Base-by-base conservation (phyloP, 2,113 vertebrate genomes). In the Protobothrops flavoviridis region DNA sequence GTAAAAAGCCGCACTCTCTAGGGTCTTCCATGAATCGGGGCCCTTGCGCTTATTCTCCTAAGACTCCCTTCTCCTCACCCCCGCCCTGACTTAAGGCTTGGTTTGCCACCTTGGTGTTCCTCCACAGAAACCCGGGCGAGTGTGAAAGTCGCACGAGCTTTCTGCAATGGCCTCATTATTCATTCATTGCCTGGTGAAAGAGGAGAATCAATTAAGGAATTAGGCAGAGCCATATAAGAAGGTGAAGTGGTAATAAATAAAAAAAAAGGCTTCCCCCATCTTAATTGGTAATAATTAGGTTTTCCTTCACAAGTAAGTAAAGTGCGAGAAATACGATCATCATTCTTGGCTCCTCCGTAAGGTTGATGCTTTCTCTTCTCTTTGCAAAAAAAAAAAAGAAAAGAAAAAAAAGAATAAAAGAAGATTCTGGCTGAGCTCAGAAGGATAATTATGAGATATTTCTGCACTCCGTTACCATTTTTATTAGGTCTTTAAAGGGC, bases 211-310 rank as follows among this genome's bases (percentile, higher is more conserved):
- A 93, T 93, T 93, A 93, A 93, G 69, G 88, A 90, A 89, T 59
- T 85, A 89, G 20, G 53, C 64, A 93, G 69, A 57, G 50, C 55
- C 45, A 26, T 93, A 90, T n/a, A 93, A 81, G 69, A 85, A 90
- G 85, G 64, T 3, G 29, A 86, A 81, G 88, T 93, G 92, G 88
- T 56, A 90, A 93, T 93, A 90, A 86, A 26, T 52, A 74, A 74
- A 53, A 3, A 52, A 69, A n/a, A n/a, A n/a, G 29, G 26, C 55
- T 52, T 43, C 23, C 85, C 92, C 45, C 13, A 6, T 86, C 74
- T 93, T 93, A 90, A 93, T 93, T 87, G 92, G 89, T 64, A 87
- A 90, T 90, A 93, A 93, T 93, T 93, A 93, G 69, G 88, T 61
- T 90, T 90, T 90, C 61, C 56, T 93, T 93, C 88, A 53, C 88